These are phyloP conservation scores for Leucoptera coffeella DNA, from an alignment of 2,888 invertebrate species.

Conservation along the genomic window DNA sequence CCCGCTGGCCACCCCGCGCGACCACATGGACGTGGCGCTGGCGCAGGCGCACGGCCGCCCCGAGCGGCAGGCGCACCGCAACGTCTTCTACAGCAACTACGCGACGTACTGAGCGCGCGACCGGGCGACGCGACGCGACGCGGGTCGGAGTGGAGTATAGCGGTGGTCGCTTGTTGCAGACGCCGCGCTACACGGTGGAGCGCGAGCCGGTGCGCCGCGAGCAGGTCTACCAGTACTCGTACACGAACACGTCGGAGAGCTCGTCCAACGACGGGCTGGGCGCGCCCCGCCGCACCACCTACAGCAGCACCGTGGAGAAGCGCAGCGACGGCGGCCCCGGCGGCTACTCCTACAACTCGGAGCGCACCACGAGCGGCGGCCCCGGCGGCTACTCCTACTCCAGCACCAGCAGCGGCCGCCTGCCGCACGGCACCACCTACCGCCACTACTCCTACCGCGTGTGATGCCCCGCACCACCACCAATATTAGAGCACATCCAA, in stretches of 20 bases:
- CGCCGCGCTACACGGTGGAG: constrained; percentile 83
- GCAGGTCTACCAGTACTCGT: constrained; percentile 80
- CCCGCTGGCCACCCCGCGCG: constrained; percentile 52
- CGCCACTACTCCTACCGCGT: constrained; percentile 85
- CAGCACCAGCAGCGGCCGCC: constrained; percentile 69
- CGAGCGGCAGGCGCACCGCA: constrained; percentile 37
- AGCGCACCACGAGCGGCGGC: constrained; percentile 64
- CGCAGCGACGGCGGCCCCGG: constrained; percentile 66
- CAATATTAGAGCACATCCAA: too few relatives aligned
- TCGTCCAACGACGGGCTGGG: constrained; percentile 39
- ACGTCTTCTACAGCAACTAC: constrained; percentile 50
- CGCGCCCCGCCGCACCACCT: constrained; percentile 58
- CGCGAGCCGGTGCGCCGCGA: constrained; percentile 64
- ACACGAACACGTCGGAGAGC: constrained; percentile 68
- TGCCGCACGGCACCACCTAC: constrained; percentile 77
- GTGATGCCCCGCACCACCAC: constrained; percentile 42
- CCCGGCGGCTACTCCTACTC: constrained; percentile 84
- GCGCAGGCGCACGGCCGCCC: constrained; percentile 56
- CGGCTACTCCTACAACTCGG: constrained; percentile 71
- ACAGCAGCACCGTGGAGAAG: constrained; percentile 63
- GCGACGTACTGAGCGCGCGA: constrained; percentile 33
- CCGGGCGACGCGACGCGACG: constrained; percentile 14
- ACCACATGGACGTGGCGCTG: constrained; percentile 60
- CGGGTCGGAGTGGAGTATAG: constrained; percentile 20
- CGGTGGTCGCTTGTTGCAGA: constrained; percentile 62